Evolutionary conservation across 2,888 invertebrate species (phyloP), one percentile per base, ranked within the genome.

Genomic region (Epirrhoe tristata): DNA sequence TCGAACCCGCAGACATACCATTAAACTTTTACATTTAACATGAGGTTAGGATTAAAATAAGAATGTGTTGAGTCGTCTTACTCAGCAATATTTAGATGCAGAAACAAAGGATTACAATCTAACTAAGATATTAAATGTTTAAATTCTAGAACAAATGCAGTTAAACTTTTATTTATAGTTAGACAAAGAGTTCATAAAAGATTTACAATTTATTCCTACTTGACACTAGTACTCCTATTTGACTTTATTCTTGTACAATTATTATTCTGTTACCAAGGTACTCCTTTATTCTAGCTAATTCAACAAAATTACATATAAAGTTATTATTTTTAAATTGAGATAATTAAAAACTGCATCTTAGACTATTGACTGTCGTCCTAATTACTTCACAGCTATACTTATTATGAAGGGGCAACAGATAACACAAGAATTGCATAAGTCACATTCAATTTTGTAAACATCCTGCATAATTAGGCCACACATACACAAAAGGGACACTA

Each of bases 391-490:
- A 43, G 32, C 8, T 53, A 46, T 34, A 34, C n/a, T 52, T 63
- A 43, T 52, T 57, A 52, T 57, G 56, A 39, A 51, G 34, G 34
- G 17, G 6, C 31, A 39, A 0, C 12, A 59, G 55, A 59, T 65
- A 65, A 58, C 52, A 3, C 16, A 65, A 12, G 17, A 68, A 61
- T 70, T 69, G 59, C 70, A 67, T 67, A 69, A 58, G 62, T 57
- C 14, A 63, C 52, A 55, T 55, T 53, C 43, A 54, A 61, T 10
- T 59, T 51, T 58, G 54, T 69, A 66, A 69, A 68, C 63, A 69
- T 66, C 58, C 66, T 64, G 43, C 48, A 48, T 50, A 43, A 52
- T 12, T 17, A 46, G 46, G 55, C 39, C 52, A 46, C 36, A 43
- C 12, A 32, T 57, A 55, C 50, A 60, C 43, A 52, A 56, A 48